Evolutionary conservation across 2,113 vertebrate genomes (phyloP).

Genomic region (Regulus satrapa): DNA sequence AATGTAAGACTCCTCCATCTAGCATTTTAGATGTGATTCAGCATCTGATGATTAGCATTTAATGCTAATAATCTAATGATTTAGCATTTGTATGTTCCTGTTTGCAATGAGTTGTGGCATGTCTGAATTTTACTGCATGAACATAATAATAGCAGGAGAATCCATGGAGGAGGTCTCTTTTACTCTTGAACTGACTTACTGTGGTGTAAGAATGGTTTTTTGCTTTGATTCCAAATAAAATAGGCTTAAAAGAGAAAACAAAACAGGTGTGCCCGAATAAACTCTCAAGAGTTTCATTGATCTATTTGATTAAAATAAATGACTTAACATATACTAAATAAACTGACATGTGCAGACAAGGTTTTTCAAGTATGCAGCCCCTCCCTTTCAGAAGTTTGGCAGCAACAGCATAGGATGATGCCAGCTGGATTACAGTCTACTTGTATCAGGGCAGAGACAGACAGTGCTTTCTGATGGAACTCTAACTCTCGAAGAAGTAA

Average conservation of each 20-base stretch:
- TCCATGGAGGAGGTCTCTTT: neutral
- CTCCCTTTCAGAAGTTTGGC: slow-evolving; percentile 29
- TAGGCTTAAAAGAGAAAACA: neutral
- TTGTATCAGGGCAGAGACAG: neutral
- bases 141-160: neutral
- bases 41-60: too few species aligned
- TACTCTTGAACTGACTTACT: neutral
- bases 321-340: slow-evolving; percentile 15
- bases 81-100: neutral
- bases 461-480: neutral
- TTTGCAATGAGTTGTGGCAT: slow-evolving; percentile 14
- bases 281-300: slow-evolving; percentile 7
- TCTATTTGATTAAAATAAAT: slow-evolving; percentile 51
- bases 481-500: neutral
- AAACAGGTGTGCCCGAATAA: slow-evolving; percentile 46
- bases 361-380: slow-evolving; percentile 15
- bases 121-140: slow-evolving; percentile 3
- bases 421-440: slow-evolving; percentile 18
- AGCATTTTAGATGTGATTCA: too few species aligned
- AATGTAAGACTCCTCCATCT: neutral
- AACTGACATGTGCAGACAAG: slow-evolving; percentile 32
- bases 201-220: neutral
- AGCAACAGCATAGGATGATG: neutral
- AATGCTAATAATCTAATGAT: too few species aligned
- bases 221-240: neutral